Conservation (phyloP, 30 jellyfish, hydroid and myxozoan genomes). For the Haliclystus octoradiatus region DNA sequence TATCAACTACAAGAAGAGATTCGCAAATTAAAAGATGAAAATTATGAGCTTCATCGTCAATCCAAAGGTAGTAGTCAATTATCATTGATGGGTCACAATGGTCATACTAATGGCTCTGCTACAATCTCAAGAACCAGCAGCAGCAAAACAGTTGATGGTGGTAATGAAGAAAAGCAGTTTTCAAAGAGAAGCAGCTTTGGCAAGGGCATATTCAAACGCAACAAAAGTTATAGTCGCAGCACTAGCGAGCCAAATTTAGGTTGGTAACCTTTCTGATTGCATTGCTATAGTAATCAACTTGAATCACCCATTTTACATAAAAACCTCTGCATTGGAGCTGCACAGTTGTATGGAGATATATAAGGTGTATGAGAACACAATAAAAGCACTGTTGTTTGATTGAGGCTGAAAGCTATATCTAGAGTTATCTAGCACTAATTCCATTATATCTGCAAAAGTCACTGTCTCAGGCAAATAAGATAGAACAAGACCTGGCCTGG, state of each 20-base stretch:
- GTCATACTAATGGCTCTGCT: not conserved
- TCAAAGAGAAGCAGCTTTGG: not conserved
- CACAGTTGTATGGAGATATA: too few relatives aligned
- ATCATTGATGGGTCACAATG: not conserved
- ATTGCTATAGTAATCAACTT: not conserved
- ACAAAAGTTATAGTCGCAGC: constrained; percentile 44
- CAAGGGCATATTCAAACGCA: not conserved
- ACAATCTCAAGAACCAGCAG: not conserved
- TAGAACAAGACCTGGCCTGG: too few relatives aligned
- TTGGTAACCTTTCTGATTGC: too few relatives aligned
- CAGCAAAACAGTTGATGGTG: not conserved
- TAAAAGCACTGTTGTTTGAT: too few relatives aligned
- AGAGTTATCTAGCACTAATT: too few relatives aligned
- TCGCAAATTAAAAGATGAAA: constrained; percentile 38
- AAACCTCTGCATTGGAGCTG: too few relatives aligned
- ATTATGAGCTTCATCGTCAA: not conserved
- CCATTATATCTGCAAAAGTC: too few relatives aligned
- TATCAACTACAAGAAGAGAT: constrained; percentile 60
- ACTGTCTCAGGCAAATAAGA: too few relatives aligned
- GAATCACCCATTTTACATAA: too few relatives aligned
- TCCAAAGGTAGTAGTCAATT: not conserved
- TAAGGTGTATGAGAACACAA: too few relatives aligned
- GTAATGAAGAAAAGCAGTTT: too few relatives aligned
- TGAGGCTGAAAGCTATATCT: too few relatives aligned
- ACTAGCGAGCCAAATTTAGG: constrained; percentile 92